A percentile compares a stretch with the other conserved stretches of the same genome.
Evolutionary conservation across 2,888 invertebrate genomes (phyloP).

Genomic region (Thymelicus sylvestris): DNA sequence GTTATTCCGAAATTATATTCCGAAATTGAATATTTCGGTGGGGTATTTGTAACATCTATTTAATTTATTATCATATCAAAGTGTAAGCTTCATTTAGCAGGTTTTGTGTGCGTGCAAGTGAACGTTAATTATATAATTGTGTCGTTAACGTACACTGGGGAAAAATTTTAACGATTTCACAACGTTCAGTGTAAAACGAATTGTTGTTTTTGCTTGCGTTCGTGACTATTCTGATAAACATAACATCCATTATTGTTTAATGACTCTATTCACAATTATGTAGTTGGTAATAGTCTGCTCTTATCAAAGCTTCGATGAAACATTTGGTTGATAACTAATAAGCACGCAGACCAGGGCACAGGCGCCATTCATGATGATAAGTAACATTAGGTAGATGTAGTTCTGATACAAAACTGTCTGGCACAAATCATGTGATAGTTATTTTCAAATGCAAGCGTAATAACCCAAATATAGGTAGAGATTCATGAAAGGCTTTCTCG

Average conservation of each 20-base stretch:
- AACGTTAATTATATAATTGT: constrained; percentile 74
- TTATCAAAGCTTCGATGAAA: constrained; percentile 18
- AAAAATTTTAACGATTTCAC: constrained; percentile 67
- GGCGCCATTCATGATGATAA: not conserved
- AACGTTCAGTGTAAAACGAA: constrained; percentile 61
- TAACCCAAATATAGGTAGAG: too few species aligned
- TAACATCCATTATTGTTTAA: constrained; percentile 36
- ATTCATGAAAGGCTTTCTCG: too few species aligned
- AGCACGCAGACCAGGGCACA: not conserved
- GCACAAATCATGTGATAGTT: too few species aligned
- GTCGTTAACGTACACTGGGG: constrained; percentile 67
- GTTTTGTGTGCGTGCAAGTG: constrained; percentile 73
- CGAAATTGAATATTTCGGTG: too few species aligned
- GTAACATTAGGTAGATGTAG: too few species aligned
- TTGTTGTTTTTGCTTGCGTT: constrained; percentile 59
- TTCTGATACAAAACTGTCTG: too few species aligned
- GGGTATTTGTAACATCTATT: constrained; percentile 80
- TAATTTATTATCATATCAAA: constrained; percentile 82
- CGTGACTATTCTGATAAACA: constrained; percentile 42
- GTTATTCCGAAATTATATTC: too few species aligned
- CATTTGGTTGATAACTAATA: not conserved
- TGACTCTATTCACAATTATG: constrained; percentile 30
- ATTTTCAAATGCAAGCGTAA: too few species aligned
- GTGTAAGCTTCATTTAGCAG: constrained; percentile 74
- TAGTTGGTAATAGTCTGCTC: constrained; percentile 9